phyloP scores from a whole-genome alignment of 2,888 invertebrate genomes.

The Folsomia manolachei region DNA sequence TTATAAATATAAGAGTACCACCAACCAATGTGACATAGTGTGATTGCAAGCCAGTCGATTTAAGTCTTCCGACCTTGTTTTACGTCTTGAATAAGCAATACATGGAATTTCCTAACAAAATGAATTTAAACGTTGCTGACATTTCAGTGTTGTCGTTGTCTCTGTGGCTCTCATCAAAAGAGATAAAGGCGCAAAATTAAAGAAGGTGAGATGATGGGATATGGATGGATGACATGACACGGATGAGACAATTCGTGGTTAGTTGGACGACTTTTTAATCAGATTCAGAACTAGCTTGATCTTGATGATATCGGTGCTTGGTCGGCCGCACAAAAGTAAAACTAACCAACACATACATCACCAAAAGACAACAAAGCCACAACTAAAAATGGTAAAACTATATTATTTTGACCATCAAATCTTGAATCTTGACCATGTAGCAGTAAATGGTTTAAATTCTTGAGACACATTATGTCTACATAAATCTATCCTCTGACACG shows the following conservation, averaged over 20 bases:
- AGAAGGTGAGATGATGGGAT: too few species aligned
- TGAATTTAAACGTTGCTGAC: background rate
- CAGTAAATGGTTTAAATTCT: background rate
- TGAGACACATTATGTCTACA: background rate
- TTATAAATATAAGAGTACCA: too few species aligned
- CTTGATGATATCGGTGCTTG: too few species aligned
- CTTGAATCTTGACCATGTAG: background rate
- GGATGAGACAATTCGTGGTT: background rate
- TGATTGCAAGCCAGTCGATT: background rate
- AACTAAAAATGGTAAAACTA: background rate
- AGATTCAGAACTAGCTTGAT: too few species aligned
- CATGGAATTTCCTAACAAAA: constrained; percentile 17
- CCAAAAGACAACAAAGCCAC: too few species aligned
- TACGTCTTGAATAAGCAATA: constrained; percentile 1
- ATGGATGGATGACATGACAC: background rate
- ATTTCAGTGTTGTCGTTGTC: background rate
- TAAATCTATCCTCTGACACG: too few species aligned
- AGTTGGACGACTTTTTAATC: background rate
- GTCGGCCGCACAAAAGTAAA: background rate
- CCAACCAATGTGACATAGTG: constrained; percentile 4
- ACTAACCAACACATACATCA: too few species aligned
- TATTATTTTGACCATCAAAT: background rate
- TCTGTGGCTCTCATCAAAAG: too few species aligned
- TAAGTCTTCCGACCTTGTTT: constrained; percentile 15
- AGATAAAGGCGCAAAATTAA: too few species aligned